These are phyloP conservation scores for Cyphomyrus discorhynchus DNA, from an alignment of 2,113 vertebrate species.

Conservation along the genomic window DNA sequence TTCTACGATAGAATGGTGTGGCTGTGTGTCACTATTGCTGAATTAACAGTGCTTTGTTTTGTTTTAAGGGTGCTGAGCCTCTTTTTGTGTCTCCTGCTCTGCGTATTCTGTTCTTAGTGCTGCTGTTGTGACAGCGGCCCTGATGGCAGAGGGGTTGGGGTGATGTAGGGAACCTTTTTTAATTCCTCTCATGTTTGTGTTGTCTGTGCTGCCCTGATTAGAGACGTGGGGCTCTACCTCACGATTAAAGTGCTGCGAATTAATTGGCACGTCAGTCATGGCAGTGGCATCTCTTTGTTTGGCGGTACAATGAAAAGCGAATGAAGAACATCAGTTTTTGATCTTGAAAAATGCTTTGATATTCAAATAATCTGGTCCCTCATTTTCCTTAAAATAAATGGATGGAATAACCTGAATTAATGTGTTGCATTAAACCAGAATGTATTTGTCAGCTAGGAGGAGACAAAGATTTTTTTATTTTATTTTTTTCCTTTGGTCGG, in stretches of 20 bases:
- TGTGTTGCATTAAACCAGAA: neutral
- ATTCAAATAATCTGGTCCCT: neutral
- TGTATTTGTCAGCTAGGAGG: neutral
- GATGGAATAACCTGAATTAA: neutral
- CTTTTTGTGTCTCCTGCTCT: neutral
- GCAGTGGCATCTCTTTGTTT: slow-evolving; percentile 28
- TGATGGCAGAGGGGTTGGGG: neutral
- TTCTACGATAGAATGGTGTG: neutral
- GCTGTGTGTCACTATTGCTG: neutral
- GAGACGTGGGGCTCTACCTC: slow-evolving; percentile 19
- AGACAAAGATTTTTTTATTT: neutral
- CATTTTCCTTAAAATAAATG: neutral
- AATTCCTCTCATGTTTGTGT: slow-evolving; percentile 24
- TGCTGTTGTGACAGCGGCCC: neutral
- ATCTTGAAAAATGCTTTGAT: slow-evolving; percentile 20
- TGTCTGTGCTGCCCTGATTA: slow-evolving; percentile 37
- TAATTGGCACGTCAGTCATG: slow-evolving; percentile 47
- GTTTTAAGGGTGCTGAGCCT: neutral
- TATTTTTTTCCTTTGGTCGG: no score
- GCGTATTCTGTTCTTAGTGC: neutral
- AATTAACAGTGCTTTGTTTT: neutral
- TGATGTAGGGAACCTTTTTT: neutral
- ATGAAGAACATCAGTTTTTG: slow-evolving; percentile 13
- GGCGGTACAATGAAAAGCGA: slow-evolving; percentile 6
- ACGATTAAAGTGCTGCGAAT: slow-evolving; percentile 37